These are phyloP conservation scores for Monopis laevigella DNA, from an alignment of 2,888 invertebrate species.

Conservation along the genomic window DNA sequence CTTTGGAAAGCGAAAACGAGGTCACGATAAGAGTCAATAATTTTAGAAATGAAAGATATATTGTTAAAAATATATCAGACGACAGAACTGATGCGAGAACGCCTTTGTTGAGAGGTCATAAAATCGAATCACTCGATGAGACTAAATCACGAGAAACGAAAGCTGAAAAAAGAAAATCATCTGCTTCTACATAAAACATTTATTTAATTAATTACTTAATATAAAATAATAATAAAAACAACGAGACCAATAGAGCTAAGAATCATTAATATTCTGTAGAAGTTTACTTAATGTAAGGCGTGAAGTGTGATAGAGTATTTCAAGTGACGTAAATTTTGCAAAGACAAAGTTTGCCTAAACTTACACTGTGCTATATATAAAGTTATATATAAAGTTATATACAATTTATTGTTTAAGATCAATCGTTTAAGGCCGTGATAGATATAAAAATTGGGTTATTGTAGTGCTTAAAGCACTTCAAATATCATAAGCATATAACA, in stretches of 20 bases:
- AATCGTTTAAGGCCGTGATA: constrained; percentile 54
- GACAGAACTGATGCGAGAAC: constrained; percentile 55
- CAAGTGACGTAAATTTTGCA: constrained; percentile 7
- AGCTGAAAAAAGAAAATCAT: constrained; percentile 55
- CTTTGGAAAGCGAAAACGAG: constrained; percentile 39
- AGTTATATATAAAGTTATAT: constrained; percentile 2
- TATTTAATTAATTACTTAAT: constrained; percentile 1
- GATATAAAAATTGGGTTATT: constrained; percentile 35
- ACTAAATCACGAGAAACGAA: constrained; percentile 52
- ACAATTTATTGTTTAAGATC: constrained; percentile 30
- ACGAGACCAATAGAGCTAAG: constrained; percentile 45
- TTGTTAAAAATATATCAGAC: constrained; percentile 36
- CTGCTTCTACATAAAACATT: constrained; percentile 49
- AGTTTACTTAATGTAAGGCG: not conserved
- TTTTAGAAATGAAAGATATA: constrained; percentile 47
- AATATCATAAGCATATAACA: constrained; percentile 21
- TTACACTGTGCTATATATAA: constrained; percentile 22
- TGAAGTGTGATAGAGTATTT: constrained; percentile 9
- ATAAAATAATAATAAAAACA: constrained; percentile 13
- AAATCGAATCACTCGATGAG: constrained; percentile 58
- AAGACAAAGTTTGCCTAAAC: constrained; percentile 24
- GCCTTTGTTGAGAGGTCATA: constrained; percentile 51
- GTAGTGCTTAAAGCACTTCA: constrained; percentile 42
- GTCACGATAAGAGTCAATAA: constrained; percentile 41
- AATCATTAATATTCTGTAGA: not conserved